These are phyloP conservation scores for Barbus barbus DNA, from an alignment of 2,113 vertebrate genomes.

Conservation along the genomic window DNA sequence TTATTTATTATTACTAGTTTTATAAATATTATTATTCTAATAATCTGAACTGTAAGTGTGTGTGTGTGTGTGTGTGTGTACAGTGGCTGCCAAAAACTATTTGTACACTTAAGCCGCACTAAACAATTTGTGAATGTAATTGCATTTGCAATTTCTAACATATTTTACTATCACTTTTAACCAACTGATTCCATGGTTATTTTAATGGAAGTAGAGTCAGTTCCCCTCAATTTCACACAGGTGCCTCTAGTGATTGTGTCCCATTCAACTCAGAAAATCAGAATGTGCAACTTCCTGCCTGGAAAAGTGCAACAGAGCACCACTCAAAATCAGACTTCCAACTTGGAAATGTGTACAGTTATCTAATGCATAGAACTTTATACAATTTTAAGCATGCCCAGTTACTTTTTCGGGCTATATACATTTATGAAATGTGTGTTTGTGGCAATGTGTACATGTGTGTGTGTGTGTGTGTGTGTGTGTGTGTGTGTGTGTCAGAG, in stretches of 20 bases:
- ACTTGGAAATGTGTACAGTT: not conserved
- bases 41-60: too few relatives aligned
- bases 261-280: not conserved
- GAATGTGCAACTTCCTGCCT: not conserved
- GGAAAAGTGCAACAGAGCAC: not conserved
- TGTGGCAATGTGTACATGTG: slow-evolving; percentile 4
- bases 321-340: not conserved
- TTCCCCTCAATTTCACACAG: not conserved
- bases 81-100: too few relatives aligned
- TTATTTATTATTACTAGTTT: too few relatives aligned
- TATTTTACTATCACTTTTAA: not conserved
- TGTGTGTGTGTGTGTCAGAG: not conserved
- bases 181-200: not conserved
- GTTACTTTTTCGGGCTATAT: not conserved
- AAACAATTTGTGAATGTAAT: not conserved
- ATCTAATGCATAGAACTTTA: not conserved
- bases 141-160: not conserved
- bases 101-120: not conserved
- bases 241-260: not conserved
- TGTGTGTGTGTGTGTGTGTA: too few relatives aligned
- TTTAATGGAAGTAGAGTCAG: not conserved
- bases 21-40: too few relatives aligned
- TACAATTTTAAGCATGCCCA: not conserved
- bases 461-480: slow-evolving; percentile 5
- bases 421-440: not conserved